Evolutionary conservation across 2,113 vertebrate species (phyloP).

Genomic region (Nycticebus coucang): DNA sequence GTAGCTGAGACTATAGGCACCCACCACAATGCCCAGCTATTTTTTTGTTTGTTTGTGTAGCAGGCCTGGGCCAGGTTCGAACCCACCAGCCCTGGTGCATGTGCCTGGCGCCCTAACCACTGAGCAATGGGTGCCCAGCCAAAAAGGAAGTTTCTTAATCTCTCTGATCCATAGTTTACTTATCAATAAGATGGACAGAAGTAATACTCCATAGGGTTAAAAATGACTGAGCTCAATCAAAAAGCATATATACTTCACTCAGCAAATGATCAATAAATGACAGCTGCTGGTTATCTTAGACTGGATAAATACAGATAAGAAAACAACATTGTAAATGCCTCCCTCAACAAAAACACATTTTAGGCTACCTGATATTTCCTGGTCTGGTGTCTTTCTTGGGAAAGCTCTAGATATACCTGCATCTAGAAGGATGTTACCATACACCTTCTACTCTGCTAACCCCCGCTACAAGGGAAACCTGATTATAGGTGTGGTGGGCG

Average conservation of each 20-base stretch:
- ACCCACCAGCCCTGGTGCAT: no score
- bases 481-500: not conserved
- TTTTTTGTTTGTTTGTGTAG: no score
- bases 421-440: not conserved
- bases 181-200: not conserved
- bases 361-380: not conserved
- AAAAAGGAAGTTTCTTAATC: not conserved
- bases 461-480: not conserved
- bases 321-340: constrained; percentile 1
- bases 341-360: not conserved
- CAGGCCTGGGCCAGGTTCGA: no score
- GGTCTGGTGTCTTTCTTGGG: not conserved
- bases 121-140: no score
- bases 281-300: not conserved
- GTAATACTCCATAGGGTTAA: not conserved
- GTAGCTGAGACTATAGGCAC: no score
- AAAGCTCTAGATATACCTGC: not conserved
- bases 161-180: not conserved
- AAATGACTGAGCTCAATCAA: constrained; percentile 1
- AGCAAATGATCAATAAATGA: constrained; percentile 33
- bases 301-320: not conserved
- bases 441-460: not conserved
- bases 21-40: no score
- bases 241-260: not conserved
- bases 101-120: no score